Evolutionary conservation across 2,797 vertebrate species (phyloP), one percentile per base, ranked within the genome.

Genomic region (Synaphobranchus kaupii): DNA sequence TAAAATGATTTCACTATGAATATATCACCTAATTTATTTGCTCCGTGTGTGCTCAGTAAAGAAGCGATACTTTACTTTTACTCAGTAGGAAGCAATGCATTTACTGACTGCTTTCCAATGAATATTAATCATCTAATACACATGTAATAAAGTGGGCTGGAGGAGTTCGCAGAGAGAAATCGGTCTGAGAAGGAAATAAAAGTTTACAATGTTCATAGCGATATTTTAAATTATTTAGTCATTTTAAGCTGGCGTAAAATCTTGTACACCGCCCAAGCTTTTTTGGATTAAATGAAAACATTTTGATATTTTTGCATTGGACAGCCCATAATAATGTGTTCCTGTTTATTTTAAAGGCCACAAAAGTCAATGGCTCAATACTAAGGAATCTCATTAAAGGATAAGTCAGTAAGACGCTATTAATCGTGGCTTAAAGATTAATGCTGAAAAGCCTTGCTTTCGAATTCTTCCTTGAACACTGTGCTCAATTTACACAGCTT

Each of bases 321-420:
- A 17, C 44, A 12, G 47, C 13, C 82, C n/a, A 83, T 66, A 86
- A 73, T 52, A 54, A 68, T 80, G 39, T 31, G 60, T 83, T 68
- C 81, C 60, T 44, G 17, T 28, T 71, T 47, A 84, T 87, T 84
- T 84, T 54, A 84, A 71, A 15, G 39, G 81, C 81, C 20, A n/a
- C 22, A 28, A 22, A 68, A 87, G 66, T 82, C 50, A n/a, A 82
- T 28, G 66, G 60, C 28, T 44, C 31, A 63, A 34, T 63, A 34
- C 52, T 71, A 71, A 58, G n/a, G 58, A 50, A 66, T 17, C 56
- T n/a, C 60, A 87, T 87, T 73, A 87, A 50, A 50, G 81, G 60
- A 25, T 31, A 47, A n/a, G 63, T 12, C 58, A 31, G 78, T 66
- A 22, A 48, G 76, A 86, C 56, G 83, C 28, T 63, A 39, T 87